Evolutionary conservation across 1,140 invertebrate species (phyloP).

Genomic region (Brachionus plicatilis): DNA sequence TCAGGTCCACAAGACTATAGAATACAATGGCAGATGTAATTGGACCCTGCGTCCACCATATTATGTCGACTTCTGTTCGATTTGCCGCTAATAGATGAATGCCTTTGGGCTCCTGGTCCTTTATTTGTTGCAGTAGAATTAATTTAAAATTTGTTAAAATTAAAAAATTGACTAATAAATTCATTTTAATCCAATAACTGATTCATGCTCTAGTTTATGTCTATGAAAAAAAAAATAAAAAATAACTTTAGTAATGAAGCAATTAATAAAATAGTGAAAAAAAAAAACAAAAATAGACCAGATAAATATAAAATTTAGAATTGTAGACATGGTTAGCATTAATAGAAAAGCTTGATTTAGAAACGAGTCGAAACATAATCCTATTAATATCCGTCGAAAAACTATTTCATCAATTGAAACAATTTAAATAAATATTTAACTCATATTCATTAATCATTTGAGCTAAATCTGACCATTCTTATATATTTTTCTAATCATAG

Average conservation of each 20-base stretch:
- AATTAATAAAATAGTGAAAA: slow-evolving; percentile 9
- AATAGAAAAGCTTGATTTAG: not conserved
- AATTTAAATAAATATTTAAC: slow-evolving; percentile 11
- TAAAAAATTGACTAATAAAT: not conserved
- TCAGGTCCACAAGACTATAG: not conserved
- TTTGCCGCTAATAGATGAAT: not conserved
- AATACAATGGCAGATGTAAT: slow-evolving; percentile 14
- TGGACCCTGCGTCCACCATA: not conserved
- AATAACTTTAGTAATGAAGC: not conserved
- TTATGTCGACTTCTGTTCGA: not conserved
- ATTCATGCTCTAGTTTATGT: not conserved
- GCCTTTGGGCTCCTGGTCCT: slow-evolving; percentile 3
- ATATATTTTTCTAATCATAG: not conserved
- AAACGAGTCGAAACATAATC: not conserved
- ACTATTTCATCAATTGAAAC: slow-evolving; percentile 18
- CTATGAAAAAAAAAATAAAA: not conserved
- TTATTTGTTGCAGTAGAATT: not conserved
- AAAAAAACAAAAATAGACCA: not conserved
- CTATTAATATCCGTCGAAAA: slow-evolving; percentile 8
- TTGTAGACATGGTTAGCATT: slow-evolving; percentile 5
- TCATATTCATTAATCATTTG: slow-evolving; percentile 18
- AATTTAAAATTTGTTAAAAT: not conserved
- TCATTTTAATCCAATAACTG: not conserved
- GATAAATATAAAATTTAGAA: not conserved
- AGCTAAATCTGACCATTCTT: not conserved